A percentile compares a stretch with the other conserved stretches of the same genome.
Evolutionary conservation across 2,888 invertebrate species (phyloP).

Genomic region (Diachrysia chrysitis): DNA sequence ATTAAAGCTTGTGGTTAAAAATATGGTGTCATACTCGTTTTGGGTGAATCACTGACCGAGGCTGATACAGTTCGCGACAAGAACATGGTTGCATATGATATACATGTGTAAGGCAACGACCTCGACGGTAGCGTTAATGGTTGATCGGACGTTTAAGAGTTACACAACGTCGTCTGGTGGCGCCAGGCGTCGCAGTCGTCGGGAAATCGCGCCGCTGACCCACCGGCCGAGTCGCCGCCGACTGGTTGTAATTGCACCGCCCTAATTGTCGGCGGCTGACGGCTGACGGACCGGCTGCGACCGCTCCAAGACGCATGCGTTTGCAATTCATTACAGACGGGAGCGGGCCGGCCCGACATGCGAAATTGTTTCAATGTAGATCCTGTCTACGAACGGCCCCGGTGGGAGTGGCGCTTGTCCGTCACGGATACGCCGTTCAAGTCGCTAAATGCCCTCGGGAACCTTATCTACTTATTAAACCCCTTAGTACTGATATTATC

Average conservation of each 20-base stretch:
- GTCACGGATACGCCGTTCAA: slow-evolving; percentile 75
- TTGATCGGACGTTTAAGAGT: slow-evolving; percentile 79
- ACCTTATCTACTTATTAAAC: slow-evolving; percentile 59
- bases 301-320: slow-evolving; percentile 71
- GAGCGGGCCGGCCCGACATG: slow-evolving; percentile 73
- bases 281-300: slow-evolving; percentile 73
- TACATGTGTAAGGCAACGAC: slow-evolving; percentile 82
- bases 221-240: slow-evolving; percentile 81
- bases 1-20: background rate
- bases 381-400: slow-evolving; percentile 74
- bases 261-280: slow-evolving; percentile 82
- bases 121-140: slow-evolving; percentile 78
- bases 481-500: slow-evolving; percentile 57
- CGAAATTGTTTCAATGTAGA: slow-evolving; percentile 83
- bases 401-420: slow-evolving; percentile 73
- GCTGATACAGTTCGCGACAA: slow-evolving; percentile 46
- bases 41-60: slow-evolving; percentile 38
- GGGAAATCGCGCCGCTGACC: slow-evolving; percentile 86
- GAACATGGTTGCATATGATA: slow-evolving; percentile 64
- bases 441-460: slow-evolving; percentile 71
- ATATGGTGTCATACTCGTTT: slow-evolving; percentile 16
- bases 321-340: slow-evolving; percentile 81
- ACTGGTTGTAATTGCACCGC: slow-evolving; percentile 85
- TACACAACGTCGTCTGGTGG: slow-evolving; percentile 82
- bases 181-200: slow-evolving; percentile 82